phyloP scores from a whole-genome alignment of 2,797 vertebrate species.

The Ispidina picta region DNA sequence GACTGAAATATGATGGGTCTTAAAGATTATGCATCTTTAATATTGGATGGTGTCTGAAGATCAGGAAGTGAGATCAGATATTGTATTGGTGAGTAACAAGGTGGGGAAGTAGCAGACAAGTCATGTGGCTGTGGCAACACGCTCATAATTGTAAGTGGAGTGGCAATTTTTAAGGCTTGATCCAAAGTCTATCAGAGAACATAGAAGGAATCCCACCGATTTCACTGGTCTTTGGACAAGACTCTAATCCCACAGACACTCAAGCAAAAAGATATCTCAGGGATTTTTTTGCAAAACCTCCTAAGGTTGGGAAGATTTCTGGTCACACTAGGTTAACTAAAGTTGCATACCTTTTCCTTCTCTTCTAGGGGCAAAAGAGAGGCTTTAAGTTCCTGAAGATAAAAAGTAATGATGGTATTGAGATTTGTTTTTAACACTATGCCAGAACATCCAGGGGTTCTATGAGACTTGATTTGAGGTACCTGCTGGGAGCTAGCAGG shows the following conservation, averaged over 20 bases:
- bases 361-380: neutral
- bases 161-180: neutral
- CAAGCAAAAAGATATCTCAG: neutral
- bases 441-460: neutral
- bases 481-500: neutral
- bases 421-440: slow-evolving; percentile 33
- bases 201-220: neutral
- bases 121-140: neutral
- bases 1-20: neutral
- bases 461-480: slow-evolving; percentile 4
- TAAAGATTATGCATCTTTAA: neutral
- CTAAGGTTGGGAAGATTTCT: slow-evolving; percentile 15
- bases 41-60: neutral
- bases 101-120: neutral
- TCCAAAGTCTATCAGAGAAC: neutral
- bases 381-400: neutral
- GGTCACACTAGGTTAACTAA: slow-evolving; percentile 15
- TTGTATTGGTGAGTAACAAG: neutral
- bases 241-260: neutral
- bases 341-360: slow-evolving; percentile 10
- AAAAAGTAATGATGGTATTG: slow-evolving; percentile 14
- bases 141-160: neutral
- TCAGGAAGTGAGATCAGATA: neutral
- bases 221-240: neutral
- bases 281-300: neutral